Evolutionary conservation across 2,888 invertebrate species (phyloP), one percentile per base, ranked within the genome.

Genomic region (Pherbina coryleti): DNA sequence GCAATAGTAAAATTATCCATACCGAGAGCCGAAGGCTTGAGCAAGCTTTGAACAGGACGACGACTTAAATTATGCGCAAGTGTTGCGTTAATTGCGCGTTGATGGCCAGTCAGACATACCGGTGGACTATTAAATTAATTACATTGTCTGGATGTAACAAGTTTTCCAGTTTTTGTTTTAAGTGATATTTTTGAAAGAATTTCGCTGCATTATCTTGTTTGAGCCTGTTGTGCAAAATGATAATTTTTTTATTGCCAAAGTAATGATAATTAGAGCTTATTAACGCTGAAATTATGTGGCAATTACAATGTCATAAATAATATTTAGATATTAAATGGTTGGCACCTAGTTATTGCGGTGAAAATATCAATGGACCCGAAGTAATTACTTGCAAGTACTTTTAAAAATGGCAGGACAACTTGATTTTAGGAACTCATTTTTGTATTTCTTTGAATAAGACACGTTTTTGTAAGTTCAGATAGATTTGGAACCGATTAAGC

Each of bases 61-160:
- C 19, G 55, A 31, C 19, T 37, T 66, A 34, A 66, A 66, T 66
- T 66, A 66, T 66, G 66, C 66, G 66, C 66, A 66, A 34, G 66
- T 34, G 66, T 34, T 66, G 66, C 66, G 66, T n/a, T 17, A 66
- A 57, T 57, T 37, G 8, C 8, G 37, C 8, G 7, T 37, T 4
- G 37, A 22, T 22, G 57, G 57, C 25, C n/a, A 34, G 37, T 31
- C 66, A 19, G 7, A 19, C 34, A 31, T 31, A 37, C 37, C 34
- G 66, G 22, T 57, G 57, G 3, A n/a, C 34, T 34, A 66, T 66
- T 66, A 66, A 34, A 34, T 31, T 19, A 66, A 66, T 34, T 66
- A n/a, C 37, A 66, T 34, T 37, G 66, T 34, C 37, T 57, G 14
- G 25, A 22, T 57, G 11, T 22, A 57, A 57, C 57, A 57, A 57